Conservation (phyloP, 2,113 vertebrate genomes). For the Platichthys stellatus region DNA sequence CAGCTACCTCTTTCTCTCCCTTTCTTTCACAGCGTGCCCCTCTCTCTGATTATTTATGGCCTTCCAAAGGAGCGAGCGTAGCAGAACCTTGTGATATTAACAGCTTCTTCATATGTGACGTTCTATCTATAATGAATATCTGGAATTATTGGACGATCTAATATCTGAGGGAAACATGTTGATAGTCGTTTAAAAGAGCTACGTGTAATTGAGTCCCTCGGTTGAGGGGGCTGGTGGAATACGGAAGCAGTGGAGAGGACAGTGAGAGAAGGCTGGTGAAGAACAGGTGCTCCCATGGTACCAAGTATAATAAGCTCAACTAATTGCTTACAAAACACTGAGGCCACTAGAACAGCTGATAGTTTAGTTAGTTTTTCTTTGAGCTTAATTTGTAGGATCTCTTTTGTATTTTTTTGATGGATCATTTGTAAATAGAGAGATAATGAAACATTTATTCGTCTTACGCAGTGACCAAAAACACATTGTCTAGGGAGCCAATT, state of each 20-base stretch:
- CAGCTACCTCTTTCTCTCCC: constrained; percentile 26
- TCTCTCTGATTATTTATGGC: constrained; percentile 2
- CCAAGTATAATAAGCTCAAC: not conserved
- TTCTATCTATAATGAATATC: constrained; percentile 64
- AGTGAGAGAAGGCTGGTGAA: constrained; percentile 19
- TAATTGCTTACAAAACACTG: not conserved
- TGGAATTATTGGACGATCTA: constrained; percentile 37
- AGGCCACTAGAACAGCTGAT: not conserved
- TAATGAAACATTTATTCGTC: not conserved
- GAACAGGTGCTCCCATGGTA: not conserved
- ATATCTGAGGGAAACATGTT: constrained; percentile 15
- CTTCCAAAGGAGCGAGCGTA: not conserved
- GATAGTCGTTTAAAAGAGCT: constrained; percentile 27
- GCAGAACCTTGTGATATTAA: constrained; percentile 7
- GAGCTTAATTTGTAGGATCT: not conserved
- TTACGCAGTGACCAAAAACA: not conserved
- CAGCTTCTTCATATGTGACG: constrained; percentile 15
- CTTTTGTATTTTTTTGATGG: not conserved
- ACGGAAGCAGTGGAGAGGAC: not conserved
- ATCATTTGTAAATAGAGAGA: not conserved
- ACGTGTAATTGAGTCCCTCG: constrained; percentile 35
- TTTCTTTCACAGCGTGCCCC: constrained; percentile 18
- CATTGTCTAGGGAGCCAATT: not conserved
- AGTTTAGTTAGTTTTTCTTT: not conserved
- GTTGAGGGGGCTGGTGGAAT: not conserved